Conservation (phyloP, 2,888 invertebrate species). For the Conops quadrifasciatus region DNA sequence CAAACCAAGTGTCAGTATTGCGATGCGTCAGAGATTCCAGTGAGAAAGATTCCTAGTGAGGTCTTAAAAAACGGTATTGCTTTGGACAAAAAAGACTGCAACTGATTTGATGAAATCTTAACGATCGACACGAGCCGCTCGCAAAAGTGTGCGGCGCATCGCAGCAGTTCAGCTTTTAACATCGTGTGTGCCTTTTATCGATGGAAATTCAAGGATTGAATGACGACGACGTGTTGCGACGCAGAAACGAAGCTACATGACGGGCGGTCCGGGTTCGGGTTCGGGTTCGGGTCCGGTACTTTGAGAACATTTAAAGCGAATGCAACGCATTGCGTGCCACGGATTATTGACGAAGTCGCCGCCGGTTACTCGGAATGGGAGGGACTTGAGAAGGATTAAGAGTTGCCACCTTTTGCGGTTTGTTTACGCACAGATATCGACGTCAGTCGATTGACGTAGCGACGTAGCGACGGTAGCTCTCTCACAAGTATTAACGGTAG, state of each 20-base stretch:
- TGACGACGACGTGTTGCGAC: too few species aligned
- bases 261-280: too few species aligned
- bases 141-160: background rate
- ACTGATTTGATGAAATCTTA: slow-evolving; percentile 7
- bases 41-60: too few species aligned
- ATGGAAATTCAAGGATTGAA: too few species aligned
- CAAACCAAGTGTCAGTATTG: too few species aligned
- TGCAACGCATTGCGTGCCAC: slow-evolving; percentile 20
- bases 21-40: too few species aligned
- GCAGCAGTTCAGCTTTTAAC: background rate
- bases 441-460: background rate
- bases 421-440: slow-evolving; percentile 18
- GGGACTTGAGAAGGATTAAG: slow-evolving; percentile 18
- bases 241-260: too few species aligned
- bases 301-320: too few species aligned
- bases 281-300: too few species aligned
- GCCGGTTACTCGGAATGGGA: background rate
- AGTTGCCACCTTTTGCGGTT: slow-evolving; percentile 31
- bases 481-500: slow-evolving; percentile 44
- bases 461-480: slow-evolving; percentile 32
- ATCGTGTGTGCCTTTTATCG: background rate
- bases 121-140: background rate
- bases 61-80: too few species aligned
- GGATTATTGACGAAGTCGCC: slow-evolving; percentile 17
- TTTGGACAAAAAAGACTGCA: background rate